phyloP scores from a whole-genome alignment of 1,140 invertebrate genomes.

The Saccostrea glomerata region DNA sequence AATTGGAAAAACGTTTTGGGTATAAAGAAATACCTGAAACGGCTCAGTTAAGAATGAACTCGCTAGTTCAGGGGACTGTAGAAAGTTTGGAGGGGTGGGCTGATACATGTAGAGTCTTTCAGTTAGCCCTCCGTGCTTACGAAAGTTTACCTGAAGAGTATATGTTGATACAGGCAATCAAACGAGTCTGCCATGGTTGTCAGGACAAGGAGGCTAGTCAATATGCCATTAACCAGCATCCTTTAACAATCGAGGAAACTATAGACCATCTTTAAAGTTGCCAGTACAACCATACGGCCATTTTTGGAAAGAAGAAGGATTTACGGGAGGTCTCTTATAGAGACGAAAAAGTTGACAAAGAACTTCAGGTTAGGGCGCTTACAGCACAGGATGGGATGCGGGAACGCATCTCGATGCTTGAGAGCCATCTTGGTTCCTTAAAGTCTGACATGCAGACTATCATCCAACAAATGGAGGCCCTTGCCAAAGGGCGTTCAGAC shows the following conservation, averaged over 20 bases:
- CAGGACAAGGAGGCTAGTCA: background rate
- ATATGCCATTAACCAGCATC: background rate
- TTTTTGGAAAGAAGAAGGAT: background rate
- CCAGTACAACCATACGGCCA: background rate
- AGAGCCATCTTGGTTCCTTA: background rate
- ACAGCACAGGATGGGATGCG: background rate
- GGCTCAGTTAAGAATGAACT: background rate
- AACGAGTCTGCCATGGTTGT: background rate
- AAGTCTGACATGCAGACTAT: too few species aligned
- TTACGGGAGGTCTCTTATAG: background rate
- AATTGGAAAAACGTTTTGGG: too few species aligned
- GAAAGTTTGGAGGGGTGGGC: too few species aligned
- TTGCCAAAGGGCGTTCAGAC: too few species aligned
- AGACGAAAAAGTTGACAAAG: background rate
- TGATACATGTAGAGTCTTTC: background rate
- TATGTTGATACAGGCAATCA: background rate
- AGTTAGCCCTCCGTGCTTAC: conserved; percentile 5
- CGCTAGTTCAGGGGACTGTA: background rate
- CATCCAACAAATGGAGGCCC: too few species aligned
- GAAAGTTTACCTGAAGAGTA: background rate
- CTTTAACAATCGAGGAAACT: background rate
- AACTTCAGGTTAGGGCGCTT: background rate
- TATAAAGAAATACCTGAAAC: background rate
- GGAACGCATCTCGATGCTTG: background rate
- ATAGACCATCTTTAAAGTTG: background rate